phyloP scores from a whole-genome alignment of 2,888 invertebrate genomes.

The Plagodis dolabraria region DNA sequence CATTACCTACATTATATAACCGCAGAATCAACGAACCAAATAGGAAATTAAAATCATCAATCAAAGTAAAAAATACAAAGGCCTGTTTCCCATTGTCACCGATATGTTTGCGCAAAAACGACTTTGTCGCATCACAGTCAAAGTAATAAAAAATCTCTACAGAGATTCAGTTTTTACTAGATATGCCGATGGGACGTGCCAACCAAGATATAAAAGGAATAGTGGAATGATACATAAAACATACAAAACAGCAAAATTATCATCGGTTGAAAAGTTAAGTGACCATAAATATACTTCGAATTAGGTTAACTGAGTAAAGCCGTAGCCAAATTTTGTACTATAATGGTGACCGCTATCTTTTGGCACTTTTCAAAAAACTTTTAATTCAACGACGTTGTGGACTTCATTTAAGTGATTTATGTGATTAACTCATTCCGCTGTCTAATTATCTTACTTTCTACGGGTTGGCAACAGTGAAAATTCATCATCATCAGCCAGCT shows the following conservation, averaged over 20 bases:
- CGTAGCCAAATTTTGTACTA: too few relatives aligned
- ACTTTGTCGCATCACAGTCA: conserved; percentile 84
- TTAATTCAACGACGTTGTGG: too few relatives aligned
- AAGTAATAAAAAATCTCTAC: conserved; percentile 80
- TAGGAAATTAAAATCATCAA: conserved; percentile 85
- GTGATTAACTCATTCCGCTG: too few relatives aligned
- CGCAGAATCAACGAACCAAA: conserved; percentile 72
- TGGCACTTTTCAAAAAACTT: too few relatives aligned
- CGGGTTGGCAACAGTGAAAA: too few relatives aligned
- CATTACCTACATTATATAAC: conserved; percentile 23
- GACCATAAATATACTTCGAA: too few relatives aligned
- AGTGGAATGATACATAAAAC: neutral
- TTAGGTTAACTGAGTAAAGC: too few relatives aligned
- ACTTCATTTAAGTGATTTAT: too few relatives aligned
- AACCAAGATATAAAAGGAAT: neutral
- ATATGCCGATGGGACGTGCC: neutral
- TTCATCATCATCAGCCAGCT: too few relatives aligned
- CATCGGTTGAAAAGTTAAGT: too few relatives aligned
- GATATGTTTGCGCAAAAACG: conserved; percentile 84
- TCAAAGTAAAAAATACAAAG: conserved; percentile 84
- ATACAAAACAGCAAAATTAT: neutral
- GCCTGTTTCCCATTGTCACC: conserved; percentile 80
- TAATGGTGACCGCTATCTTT: too few relatives aligned
- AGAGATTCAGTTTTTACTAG: conserved; percentile 32
- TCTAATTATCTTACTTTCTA: too few relatives aligned